Evolutionary conservation across 2,113 vertebrate species (phyloP).

Genomic region (Narcine bancroftii): DNA sequence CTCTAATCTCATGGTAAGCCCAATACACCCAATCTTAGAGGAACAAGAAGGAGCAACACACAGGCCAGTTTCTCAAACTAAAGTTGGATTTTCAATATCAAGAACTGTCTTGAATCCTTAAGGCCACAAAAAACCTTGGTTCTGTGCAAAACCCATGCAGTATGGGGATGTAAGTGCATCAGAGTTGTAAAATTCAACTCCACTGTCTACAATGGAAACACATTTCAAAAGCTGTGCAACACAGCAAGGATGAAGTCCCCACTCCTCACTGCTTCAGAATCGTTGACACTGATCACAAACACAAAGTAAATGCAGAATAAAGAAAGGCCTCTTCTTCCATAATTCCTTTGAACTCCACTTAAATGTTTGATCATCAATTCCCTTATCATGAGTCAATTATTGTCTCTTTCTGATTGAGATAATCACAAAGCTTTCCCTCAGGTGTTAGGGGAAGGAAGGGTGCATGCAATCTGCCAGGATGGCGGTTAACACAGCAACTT

Average conservation of each 20-base stretch:
- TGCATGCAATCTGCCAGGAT: not conserved
- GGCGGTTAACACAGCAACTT: not conserved
- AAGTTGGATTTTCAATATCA: not conserved
- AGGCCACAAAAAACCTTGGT: not conserved
- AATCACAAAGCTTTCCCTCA: not conserved
- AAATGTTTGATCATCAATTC: not conserved
- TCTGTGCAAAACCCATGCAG: too few species aligned
- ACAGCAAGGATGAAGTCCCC: too few species aligned
- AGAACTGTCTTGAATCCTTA: not conserved
- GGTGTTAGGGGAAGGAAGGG: not conserved
- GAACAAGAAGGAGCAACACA: not conserved
- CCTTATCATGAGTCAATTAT: too few species aligned
- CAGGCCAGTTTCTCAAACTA: not conserved
- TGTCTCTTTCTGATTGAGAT: not conserved
- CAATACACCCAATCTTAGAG: not conserved
- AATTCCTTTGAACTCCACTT: not conserved
- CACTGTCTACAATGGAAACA: too few species aligned
- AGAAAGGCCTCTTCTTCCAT: not conserved
- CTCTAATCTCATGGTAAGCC: not conserved
- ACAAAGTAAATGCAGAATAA: not conserved
- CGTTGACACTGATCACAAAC: not conserved
- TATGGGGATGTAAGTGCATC: too few species aligned
- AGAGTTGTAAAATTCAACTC: too few species aligned
- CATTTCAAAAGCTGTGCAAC: too few species aligned
- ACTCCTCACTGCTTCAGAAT: not conserved